Percentiles rank a stretch among this genome's conserved stretches.
Conservation (phyloP, 2,888 invertebrate genomes). For the Ectropis crepuscularia region DNA sequence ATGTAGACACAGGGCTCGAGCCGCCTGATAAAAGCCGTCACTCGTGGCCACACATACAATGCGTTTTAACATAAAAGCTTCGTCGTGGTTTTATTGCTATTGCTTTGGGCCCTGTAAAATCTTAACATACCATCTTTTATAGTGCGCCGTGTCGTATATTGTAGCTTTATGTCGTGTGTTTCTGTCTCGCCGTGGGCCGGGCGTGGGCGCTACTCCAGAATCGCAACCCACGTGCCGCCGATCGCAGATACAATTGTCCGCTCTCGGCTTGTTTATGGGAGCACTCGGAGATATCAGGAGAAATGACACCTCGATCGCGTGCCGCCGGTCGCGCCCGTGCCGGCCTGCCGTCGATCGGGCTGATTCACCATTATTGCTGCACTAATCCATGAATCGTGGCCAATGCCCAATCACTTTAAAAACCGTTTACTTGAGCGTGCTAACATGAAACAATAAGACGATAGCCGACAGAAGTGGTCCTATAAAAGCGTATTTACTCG, state of each 20-base stretch:
- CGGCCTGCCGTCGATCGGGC: slow-evolving; percentile 30
- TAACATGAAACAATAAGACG: slow-evolving; percentile 46
- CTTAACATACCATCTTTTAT: slow-evolving; percentile 73
- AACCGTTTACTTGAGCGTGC: slow-evolving; percentile 39
- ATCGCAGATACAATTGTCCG: slow-evolving; percentile 77
- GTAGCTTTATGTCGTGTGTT: slow-evolving; percentile 69
- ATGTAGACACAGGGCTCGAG: slow-evolving; percentile 43
- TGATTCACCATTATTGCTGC: slow-evolving; percentile 27
- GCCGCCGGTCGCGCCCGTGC: slow-evolving; percentile 56
- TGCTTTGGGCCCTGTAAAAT: slow-evolving; percentile 68
- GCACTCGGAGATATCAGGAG: slow-evolving; percentile 64
- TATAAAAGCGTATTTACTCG: slow-evolving; percentile 49
- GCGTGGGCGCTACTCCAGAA: slow-evolving; percentile 82
- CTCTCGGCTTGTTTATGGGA: slow-evolving; percentile 73
- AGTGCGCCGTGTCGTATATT: slow-evolving; percentile 70
- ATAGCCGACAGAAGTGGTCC: slow-evolving; percentile 45
- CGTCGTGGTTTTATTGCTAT: slow-evolving; percentile 70
- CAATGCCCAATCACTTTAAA: slow-evolving; percentile 32
- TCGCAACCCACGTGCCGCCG: slow-evolving; percentile 73
- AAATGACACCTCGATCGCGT: slow-evolving; percentile 71
- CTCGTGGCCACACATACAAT: slow-evolving; percentile 65
- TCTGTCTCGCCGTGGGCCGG: slow-evolving; percentile 55
- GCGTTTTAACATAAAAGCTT: slow-evolving; percentile 67
- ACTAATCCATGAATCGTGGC: slow-evolving; percentile 29
- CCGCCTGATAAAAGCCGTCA: slow-evolving; percentile 46